Percentiles rank a stretch among this genome's conserved stretches.
These are phyloP conservation scores for Anarhynchus alexandrinus DNA, from an alignment of 2,113 vertebrate genomes.

Conservation along the genomic window DNA sequence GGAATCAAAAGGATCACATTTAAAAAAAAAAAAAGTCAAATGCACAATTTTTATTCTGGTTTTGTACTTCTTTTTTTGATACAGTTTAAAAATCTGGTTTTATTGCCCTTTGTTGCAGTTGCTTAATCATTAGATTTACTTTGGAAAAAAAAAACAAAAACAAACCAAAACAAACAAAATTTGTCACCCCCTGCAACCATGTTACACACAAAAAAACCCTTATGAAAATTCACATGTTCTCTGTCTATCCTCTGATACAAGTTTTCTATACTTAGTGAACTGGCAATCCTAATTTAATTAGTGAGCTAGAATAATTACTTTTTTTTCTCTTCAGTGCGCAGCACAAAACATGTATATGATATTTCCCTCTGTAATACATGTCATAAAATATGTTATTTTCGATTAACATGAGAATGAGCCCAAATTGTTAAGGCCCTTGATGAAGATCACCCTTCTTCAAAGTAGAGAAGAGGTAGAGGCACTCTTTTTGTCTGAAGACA, in stretches of 20 bases:
- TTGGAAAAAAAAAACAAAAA: background rate
- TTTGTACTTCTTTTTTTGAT: background rate
- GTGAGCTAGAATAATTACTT: background rate
- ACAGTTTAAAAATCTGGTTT: background rate
- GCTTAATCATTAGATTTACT: background rate
- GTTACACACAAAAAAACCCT: fast-evolving
- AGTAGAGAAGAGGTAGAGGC: background rate
- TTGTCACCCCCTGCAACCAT: fast-evolving
- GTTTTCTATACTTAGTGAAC: background rate
- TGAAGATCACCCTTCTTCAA: background rate
- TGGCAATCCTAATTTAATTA: background rate
- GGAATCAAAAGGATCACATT: background rate
- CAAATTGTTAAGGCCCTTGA: background rate
- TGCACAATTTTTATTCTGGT: background rate
- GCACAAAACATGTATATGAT: background rate
- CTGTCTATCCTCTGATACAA: background rate
- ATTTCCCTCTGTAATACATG: background rate
- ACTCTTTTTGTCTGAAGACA: background rate
- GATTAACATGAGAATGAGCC: background rate
- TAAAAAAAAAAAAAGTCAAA: background rate
- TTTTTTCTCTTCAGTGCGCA: background rate
- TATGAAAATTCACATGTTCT: background rate
- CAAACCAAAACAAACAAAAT: background rate
- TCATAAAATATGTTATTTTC: background rate
- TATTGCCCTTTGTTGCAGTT: background rate